A percentile compares a stretch with the other conserved stretches of the same genome.
Evolutionary conservation across 1,140 invertebrate species (phyloP).

Genomic region (Brachionus koreanus): DNA sequence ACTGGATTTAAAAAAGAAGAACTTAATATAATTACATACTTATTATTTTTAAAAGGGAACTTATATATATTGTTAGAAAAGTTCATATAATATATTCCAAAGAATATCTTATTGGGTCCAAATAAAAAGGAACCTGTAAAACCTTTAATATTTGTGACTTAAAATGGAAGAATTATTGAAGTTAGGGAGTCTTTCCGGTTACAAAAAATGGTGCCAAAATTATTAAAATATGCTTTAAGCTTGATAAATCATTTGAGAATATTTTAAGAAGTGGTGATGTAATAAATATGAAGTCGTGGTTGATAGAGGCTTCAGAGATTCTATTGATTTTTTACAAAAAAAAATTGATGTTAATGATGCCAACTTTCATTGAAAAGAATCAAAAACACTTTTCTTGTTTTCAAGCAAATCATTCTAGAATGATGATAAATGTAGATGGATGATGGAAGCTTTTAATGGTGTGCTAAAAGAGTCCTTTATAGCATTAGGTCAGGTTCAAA

Average conservation of each 20-base stretch:
- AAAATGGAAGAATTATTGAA: neutral
- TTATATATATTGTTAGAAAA: neutral
- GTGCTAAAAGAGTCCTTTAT: neutral
- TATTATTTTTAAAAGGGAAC: neutral
- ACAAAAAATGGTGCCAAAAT: neutral
- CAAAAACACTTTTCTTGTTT: neutral
- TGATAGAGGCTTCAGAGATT: conserved; percentile 6
- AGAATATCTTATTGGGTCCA: neutral
- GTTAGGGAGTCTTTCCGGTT: neutral
- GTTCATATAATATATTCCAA: neutral
- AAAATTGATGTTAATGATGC: conserved; percentile 5
- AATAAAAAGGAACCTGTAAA: neutral
- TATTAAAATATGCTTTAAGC: neutral
- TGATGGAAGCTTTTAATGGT: neutral
- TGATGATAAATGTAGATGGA: conserved; percentile 11
- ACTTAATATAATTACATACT: neutral
- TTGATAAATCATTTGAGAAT: neutral
- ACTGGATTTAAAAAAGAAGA: neutral
- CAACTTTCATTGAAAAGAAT: conserved; percentile 4
- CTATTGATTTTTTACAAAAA: neutral
- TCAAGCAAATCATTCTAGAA: conserved; percentile 4
- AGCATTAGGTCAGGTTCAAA: conserved; percentile 7
- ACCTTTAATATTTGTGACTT: neutral
- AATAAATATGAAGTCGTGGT: too few species aligned
- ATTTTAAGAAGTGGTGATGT: neutral